These are phyloP conservation scores for Muricea muricata DNA, from an alignment of 92 coral and sea anemone species.

Conservation along the genomic window DNA sequence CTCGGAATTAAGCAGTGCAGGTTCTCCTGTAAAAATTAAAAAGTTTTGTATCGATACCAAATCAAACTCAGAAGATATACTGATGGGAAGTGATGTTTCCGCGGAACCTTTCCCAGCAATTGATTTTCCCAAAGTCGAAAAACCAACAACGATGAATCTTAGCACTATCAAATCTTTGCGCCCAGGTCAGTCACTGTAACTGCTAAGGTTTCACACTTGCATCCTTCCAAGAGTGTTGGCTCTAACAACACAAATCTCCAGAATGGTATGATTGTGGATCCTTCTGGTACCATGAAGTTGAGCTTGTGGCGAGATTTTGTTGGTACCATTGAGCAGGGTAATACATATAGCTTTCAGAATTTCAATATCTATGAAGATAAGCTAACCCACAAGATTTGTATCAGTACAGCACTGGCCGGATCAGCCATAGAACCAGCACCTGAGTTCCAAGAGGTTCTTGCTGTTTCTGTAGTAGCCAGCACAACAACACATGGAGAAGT, in stretches of 20 bases:
- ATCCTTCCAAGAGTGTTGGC: constrained; percentile 21
- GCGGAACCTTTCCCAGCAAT: constrained; percentile 9
- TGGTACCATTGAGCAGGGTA: background rate
- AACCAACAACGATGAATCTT: constrained; percentile 38
- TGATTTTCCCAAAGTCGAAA: constrained; percentile 22
- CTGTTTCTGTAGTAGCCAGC: background rate
- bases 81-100: constrained; percentile 46
- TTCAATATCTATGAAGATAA: constrained; percentile 7
- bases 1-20: background rate
- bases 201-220: constrained; percentile 49
- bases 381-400: background rate
- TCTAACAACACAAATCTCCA: constrained; percentile 14
- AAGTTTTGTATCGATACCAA: background rate
- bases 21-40: background rate
- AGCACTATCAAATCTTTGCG: constrained; percentile 33
- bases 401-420: background rate
- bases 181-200: constrained; percentile 34
- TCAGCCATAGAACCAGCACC: background rate
- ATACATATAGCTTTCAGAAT: background rate
- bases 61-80: constrained; percentile 46
- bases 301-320: constrained; percentile 48
- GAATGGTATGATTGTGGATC: constrained; percentile 36
- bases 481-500: constrained; percentile 15
- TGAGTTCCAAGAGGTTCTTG: background rate
- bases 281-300: constrained; percentile 46